Evolutionary conservation across 2,888 invertebrate genomes (phyloP).

Genomic region (Cerceris ruficornis): DNA sequence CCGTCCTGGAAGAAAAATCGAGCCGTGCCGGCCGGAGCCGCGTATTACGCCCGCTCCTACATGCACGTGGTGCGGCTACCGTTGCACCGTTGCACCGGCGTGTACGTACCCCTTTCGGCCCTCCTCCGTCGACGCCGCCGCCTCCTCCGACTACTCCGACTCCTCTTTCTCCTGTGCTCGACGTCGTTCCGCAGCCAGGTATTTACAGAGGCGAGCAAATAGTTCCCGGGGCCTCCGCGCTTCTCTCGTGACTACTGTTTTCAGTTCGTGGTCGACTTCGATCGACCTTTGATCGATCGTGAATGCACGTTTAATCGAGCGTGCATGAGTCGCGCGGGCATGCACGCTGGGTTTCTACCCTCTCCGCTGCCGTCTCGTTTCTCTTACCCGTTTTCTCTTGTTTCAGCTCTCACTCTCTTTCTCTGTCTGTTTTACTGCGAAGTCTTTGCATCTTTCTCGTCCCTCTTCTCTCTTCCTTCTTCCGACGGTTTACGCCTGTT

Average conservation of each 20-base stretch:
- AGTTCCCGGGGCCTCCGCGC: constrained; percentile 65
- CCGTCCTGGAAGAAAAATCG: constrained; percentile 52
- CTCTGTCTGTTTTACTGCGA: constrained; percentile 18
- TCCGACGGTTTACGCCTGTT: no score
- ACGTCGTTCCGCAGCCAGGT: constrained; percentile 68
- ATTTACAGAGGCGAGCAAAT: constrained; percentile 75
- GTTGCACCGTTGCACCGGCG: constrained; percentile 11
- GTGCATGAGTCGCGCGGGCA: constrained; percentile 65
- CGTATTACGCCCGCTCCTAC: constrained; percentile 42
- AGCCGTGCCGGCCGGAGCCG: constrained; percentile 40
- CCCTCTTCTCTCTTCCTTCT: constrained; percentile 1
- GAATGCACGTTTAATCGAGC: constrained; percentile 72
- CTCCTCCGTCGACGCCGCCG: constrained; percentile 7
- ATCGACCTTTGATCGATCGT: constrained; percentile 75
- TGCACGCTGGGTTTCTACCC: constrained; percentile 39
- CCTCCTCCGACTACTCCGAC: not conserved
- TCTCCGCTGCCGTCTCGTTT: constrained; percentile 8
- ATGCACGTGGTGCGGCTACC: constrained; percentile 5
- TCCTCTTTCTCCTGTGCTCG: constrained; percentile 1
- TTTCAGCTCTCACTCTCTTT: not conserved
- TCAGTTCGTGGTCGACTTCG: constrained; percentile 71
- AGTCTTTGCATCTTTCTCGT: constrained; percentile 24
- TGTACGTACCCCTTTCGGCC: constrained; percentile 17
- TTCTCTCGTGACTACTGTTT: constrained; percentile 72
- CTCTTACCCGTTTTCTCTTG: constrained; percentile 16